Conservation (phyloP, 2,888 invertebrate species). For the Pomacea canaliculata region DNA sequence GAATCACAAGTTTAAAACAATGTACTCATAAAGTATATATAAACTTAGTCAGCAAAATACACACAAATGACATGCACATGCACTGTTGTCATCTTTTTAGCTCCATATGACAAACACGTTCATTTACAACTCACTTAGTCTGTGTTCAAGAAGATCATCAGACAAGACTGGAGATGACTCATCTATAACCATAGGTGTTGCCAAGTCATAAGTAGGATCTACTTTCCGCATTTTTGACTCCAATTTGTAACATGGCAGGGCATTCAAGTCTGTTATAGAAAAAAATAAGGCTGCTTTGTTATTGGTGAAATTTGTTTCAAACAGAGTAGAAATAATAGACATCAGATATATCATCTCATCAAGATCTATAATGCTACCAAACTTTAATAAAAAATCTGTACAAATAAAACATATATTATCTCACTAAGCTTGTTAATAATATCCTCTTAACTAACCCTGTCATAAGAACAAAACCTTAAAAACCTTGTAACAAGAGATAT, state of each 20-base stretch:
- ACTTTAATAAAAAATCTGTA: neutral
- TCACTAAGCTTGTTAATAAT: neutral
- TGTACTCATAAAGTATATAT: neutral
- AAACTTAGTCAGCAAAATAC: neutral
- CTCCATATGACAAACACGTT: too few species aligned
- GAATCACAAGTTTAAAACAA: neutral
- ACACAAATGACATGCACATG: too few species aligned
- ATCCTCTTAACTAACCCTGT: neutral
- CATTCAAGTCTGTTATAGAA: slow-evolving; percentile 44
- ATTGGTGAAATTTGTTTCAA: too few species aligned
- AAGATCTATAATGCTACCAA: too few species aligned
- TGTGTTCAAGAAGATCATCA: slow-evolving; percentile 45
- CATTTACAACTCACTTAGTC: slow-evolving; percentile 37
- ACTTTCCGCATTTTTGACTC: slow-evolving; percentile 35
- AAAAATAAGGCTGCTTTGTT: too few species aligned
- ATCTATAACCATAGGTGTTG: slow-evolving; percentile 26
- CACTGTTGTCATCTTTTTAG: too few species aligned
- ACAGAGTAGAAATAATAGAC: too few species aligned
- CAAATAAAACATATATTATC: neutral
- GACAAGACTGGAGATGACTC: slow-evolving; percentile 42
- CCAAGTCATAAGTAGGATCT: slow-evolving; percentile 8
- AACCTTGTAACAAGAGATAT: too few species aligned
- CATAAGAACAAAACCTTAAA: neutral
- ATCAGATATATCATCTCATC: too few species aligned
- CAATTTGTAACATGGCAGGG: slow-evolving; percentile 53